A percentile compares a stretch with the other conserved stretches of the same genome.
phyloP scores from a whole-genome alignment of 2,888 invertebrate species.

The Noctua pronuba region DNA sequence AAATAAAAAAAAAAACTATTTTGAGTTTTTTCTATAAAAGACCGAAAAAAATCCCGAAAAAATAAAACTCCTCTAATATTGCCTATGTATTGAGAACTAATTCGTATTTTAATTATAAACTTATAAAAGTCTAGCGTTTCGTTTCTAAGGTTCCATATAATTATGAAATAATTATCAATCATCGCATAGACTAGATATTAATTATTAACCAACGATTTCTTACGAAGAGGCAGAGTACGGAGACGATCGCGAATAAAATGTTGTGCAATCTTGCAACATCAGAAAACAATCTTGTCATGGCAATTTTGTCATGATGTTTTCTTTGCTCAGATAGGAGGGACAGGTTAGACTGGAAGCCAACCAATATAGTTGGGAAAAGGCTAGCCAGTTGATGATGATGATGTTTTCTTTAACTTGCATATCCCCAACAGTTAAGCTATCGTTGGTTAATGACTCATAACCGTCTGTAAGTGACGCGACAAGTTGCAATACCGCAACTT shows the following conservation, averaged over 20 bases:
- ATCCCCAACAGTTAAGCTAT: neutral
- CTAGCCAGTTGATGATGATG: neutral
- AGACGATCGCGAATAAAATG: neutral
- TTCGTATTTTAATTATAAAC: constrained; percentile 11
- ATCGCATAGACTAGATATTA: neutral
- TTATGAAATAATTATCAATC: neutral
- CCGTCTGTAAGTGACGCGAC: neutral
- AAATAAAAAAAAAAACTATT: constrained; percentile 39
- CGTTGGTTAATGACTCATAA: neutral
- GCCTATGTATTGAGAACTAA: neutral
- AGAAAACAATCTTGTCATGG: no score
- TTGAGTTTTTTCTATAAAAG: constrained; percentile 13
- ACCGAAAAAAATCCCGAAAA: neutral
- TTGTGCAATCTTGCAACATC: no score
- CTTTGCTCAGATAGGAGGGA: neutral
- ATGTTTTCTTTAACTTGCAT: neutral
- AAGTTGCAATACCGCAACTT: constrained; percentile 6
- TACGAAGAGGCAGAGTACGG: neutral
- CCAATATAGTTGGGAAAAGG: neutral
- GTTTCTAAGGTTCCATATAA: neutral
- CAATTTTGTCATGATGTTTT: neutral
- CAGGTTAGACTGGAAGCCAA: neutral
- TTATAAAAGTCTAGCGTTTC: constrained; percentile 1
- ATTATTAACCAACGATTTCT: neutral
- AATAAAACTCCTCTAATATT: neutral